Evolutionary conservation across 2,113 vertebrate genomes (phyloP).

Genomic region (Pachycephala philippinensis): DNA sequence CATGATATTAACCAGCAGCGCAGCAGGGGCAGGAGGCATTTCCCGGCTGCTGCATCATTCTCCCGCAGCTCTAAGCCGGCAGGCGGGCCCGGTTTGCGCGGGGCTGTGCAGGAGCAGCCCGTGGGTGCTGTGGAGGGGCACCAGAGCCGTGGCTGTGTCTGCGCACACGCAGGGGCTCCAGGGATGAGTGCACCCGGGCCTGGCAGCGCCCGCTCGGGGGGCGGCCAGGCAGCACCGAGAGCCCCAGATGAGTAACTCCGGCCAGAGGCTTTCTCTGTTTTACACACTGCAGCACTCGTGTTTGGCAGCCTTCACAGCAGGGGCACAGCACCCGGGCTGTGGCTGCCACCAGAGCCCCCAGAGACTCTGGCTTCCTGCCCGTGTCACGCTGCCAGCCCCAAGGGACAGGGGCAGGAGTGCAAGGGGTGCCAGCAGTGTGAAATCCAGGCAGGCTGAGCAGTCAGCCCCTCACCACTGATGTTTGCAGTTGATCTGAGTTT

Average conservation of each 20-base stretch:
- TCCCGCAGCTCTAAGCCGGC: neutral
- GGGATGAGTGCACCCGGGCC: neutral
- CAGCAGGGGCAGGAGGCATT: neutral
- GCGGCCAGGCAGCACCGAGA: neutral
- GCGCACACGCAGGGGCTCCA: rapidly evolving
- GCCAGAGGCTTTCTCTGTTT: neutral
- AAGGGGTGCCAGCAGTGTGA: rapidly evolving
- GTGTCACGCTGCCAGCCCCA: neutral
- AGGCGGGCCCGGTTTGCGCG: rapidly evolving
- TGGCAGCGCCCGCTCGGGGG: neutral
- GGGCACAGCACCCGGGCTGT: neutral
- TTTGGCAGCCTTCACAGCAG: rapidly evolving
- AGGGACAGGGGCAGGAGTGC: rapidly evolving
- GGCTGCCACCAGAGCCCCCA: neutral
- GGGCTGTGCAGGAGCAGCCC: neutral
- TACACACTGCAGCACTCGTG: neutral
- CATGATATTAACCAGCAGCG: neutral
- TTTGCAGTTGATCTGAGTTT: neutral
- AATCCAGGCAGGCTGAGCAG: neutral
- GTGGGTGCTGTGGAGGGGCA: neutral
- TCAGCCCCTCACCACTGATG: neutral
- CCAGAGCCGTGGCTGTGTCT: rapidly evolving
- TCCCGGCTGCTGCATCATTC: neutral
- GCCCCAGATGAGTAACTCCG: neutral
- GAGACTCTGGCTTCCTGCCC: neutral